Conservation (phyloP, 30 jellyfish, hydroid and myxozoan genomes). For the Hydractinia echinata region DNA sequence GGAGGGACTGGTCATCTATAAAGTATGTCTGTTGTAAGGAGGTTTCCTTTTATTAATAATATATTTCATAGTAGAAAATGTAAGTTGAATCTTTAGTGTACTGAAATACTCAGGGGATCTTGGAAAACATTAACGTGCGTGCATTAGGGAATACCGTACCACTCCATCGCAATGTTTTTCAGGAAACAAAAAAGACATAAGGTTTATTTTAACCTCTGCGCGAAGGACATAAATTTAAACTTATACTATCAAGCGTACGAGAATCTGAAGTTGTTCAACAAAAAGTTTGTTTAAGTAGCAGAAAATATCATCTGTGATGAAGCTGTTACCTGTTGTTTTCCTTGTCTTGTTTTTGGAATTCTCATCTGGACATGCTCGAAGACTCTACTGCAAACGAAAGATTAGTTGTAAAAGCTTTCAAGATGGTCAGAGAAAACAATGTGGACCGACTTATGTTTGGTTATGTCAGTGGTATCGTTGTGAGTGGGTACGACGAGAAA, state of each 20-base stretch:
- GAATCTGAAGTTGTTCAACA: background rate
- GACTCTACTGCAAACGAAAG: background rate
- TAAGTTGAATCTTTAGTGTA: no score
- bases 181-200: no score
- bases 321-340: background rate
- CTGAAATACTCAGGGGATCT: no score
- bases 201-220: no score
- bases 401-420: background rate
- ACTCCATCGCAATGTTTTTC: no score
- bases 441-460: conserved; percentile 7
- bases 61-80: no score
- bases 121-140: no score
- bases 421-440: background rate
- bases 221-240: background rate
- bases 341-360: background rate
- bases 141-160: no score
- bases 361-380: background rate
- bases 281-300: background rate
- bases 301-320: background rate
- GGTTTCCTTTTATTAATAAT: no score
- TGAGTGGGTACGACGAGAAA: background rate
- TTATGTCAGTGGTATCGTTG: conserved; percentile 9
- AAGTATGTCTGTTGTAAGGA: no score
- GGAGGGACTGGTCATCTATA: no score
- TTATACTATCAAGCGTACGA: background rate